A percentile compares a stretch with the other conserved stretches of the same genome.
Evolutionary conservation across 2,113 vertebrate species (phyloP).

Genomic region (Malurus alboscapulatus): DNA sequence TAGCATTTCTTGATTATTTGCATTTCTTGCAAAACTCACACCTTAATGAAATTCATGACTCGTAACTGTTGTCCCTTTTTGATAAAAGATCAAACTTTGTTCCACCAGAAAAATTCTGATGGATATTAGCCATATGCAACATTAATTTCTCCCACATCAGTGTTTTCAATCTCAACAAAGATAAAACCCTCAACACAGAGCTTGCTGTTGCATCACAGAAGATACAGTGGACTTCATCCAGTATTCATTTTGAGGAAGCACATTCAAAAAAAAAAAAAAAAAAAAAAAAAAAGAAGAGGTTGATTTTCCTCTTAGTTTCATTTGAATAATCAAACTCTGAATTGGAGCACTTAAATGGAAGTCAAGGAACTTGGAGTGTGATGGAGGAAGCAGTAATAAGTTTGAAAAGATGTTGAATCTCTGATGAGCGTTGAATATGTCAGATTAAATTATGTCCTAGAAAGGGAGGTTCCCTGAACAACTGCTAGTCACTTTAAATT

Average conservation of each 20-base stretch:
- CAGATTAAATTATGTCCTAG: constrained; percentile 57
- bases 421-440: constrained; percentile 57
- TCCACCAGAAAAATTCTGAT: background rate
- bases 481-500: constrained; percentile 68
- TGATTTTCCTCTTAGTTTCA: constrained; percentile 24
- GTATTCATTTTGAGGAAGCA: background rate
- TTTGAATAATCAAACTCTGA: constrained; percentile 55
- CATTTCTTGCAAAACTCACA: background rate
- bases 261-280: background rate
- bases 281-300: background rate
- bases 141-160: background rate
- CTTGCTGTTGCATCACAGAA: background rate
- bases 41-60: background rate
- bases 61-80: background rate
- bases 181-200: background rate
- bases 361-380: constrained; percentile 26
- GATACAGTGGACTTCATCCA: background rate
- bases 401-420: constrained; percentile 63
- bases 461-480: constrained; percentile 66
- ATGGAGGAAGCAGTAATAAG: constrained; percentile 45
- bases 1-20: background rate
- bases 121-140: background rate
- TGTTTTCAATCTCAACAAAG: background rate
- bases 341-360: constrained; percentile 52
- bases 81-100: background rate